Conservation (phyloP, 2,797 vertebrate genomes). For the Coregonus suidteri region DNA sequence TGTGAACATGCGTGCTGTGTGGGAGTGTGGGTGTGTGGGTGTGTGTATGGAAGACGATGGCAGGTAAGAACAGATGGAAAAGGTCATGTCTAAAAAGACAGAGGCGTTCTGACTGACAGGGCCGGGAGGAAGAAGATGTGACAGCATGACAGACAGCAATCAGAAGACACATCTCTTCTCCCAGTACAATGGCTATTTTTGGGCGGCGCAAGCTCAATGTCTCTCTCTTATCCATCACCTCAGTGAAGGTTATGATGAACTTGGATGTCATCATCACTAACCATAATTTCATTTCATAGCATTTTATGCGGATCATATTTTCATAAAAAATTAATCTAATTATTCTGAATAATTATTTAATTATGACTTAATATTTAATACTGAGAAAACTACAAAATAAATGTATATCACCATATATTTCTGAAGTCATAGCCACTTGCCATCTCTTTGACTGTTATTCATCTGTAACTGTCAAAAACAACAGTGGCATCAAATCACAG, state of each 20-base stretch:
- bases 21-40: no score
- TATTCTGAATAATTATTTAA: slow-evolving; percentile 1
- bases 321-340: not conserved
- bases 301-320: not conserved
- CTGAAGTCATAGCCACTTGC: not conserved
- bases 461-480: no score
- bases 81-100: slow-evolving; percentile 81
- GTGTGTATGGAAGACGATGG: slow-evolving; percentile 84
- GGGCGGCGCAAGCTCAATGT: not conserved
- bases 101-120: slow-evolving; percentile 57
- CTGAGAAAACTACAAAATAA: not conserved
- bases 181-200: slow-evolving; percentile 26
- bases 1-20: no score
- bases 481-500: slow-evolving; percentile 12
- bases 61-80: slow-evolving; percentile 86
- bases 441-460: not conserved
- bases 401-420: not conserved
- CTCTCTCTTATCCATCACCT: slow-evolving; percentile 27
- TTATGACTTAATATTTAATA: not conserved
- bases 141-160: slow-evolving; percentile 50
- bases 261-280: slow-evolving; percentile 4
- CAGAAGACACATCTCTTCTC: slow-evolving; percentile 26
- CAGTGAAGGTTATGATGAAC: not conserved
- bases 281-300: not conserved
- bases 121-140: slow-evolving; percentile 38